A percentile compares a stretch with the other conserved stretches of the same genome.
Evolutionary conservation across 2,888 invertebrate species (phyloP).

Genomic region (Xanthia togata): DNA sequence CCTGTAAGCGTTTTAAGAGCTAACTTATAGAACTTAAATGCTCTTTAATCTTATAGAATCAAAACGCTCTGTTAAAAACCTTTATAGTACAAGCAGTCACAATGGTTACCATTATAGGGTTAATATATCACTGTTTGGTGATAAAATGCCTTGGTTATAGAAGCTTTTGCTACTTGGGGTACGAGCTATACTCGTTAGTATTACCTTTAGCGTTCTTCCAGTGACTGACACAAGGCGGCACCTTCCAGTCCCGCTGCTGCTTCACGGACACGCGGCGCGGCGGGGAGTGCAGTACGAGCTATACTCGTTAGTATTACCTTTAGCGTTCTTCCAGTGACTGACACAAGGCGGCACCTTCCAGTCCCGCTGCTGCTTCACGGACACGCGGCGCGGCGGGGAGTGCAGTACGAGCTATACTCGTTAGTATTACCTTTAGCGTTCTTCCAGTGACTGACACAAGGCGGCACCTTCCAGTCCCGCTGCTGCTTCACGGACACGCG

Average conservation of each 20-base stretch:
- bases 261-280: conserved; percentile 99
- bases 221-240: conserved; percentile 99
- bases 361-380: conserved; percentile 99
- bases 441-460: conserved; percentile 99
- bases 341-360: conserved; percentile 99
- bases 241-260: conserved; percentile 99
- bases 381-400: conserved; percentile 98
- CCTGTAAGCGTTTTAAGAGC: no score
- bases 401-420: conserved; percentile 95
- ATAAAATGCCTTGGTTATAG: no score
- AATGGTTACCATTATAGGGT: no score
- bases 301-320: conserved; percentile 87
- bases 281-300: conserved; percentile 99
- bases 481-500: conserved; percentile 99
- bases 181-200: conserved; percentile 91
- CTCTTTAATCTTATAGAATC: no score
- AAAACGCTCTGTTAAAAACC: no score
- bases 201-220: conserved; percentile 99
- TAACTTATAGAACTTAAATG: no score
- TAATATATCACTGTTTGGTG: no score
- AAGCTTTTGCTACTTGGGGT: no score
- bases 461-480: conserved; percentile 99
- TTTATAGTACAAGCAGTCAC: no score
- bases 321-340: conserved; percentile 99
- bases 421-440: conserved; percentile 95